Base-by-base conservation (phyloP, 2,113 vertebrate species). In the Petroica traversi region DNA sequence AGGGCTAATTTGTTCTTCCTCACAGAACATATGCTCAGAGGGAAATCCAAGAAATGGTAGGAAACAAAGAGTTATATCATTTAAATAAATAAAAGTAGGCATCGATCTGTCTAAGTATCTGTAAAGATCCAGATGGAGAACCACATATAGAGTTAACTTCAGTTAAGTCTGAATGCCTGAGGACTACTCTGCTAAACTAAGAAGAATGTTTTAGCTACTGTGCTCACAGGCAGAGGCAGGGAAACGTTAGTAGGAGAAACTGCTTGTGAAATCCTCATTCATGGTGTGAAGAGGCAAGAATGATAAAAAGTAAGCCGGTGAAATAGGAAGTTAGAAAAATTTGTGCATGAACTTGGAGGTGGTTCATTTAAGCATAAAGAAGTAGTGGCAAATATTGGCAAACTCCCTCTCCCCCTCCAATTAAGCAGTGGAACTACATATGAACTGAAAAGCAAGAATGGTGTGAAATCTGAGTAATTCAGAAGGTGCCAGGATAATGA, bases 1-100 rank as follows among this genome's bases (percentile, higher is more conserved):
- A 88, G 15, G 64, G 31, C 69, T 91, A 94, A 91, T 93, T 87
- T 93, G 40, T 75, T 64, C 69, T 94, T 94, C 52, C 48, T 36
- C 19, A 41, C 52, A 82, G 57, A 94, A 89, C 95, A 89, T 67
- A 96, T 67, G 89, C 36, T 75, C 38, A 59, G 48, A 78, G 38
- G 85, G 62, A 88, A 85, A 52, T 48, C n/a, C 12, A 14, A 72
- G 45, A 90, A 79, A 59, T 14, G 11, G 9, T 11, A 85, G 48
- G 7, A 45, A 59, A 92, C 59, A 78, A 81, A 75, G 11, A 90
- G 5, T 12, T n/a, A 64, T 8, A 14, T 26, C 38, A 72, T 75
- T 57, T 34, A 85, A 73, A 88, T 33, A 75, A 59, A 94, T 90
- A 79, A 79, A 92, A 72, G 45, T 40, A 81, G 40, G 29, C n/a